Evolutionary conservation across 2,888 invertebrate genomes (phyloP).

Genomic region (Dynastes hyllus): DNA sequence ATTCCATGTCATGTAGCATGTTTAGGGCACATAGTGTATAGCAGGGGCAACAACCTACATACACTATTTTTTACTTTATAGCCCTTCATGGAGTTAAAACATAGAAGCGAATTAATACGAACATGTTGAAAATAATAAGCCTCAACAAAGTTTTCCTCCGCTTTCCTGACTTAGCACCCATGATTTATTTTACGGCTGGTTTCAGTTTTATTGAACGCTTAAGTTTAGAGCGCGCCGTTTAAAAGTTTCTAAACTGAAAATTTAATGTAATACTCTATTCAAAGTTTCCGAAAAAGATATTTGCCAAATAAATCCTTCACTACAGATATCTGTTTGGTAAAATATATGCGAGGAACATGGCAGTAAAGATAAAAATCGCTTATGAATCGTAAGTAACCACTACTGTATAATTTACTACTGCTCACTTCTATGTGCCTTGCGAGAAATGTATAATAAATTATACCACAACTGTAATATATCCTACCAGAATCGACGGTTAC

Average conservation of each 20-base stretch:
- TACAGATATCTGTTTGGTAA: conserved; percentile 19
- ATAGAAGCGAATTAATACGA: conserved; percentile 13
- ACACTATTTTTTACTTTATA: neutral
- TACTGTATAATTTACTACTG: too few species aligned
- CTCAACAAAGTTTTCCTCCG: conserved; percentile 19
- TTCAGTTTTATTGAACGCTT: conserved; percentile 39
- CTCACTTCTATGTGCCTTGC: too few species aligned
- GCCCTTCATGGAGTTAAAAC: neutral
- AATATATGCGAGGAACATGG: conserved; percentile 17
- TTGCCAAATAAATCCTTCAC: conserved; percentile 26
- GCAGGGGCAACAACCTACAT: neutral
- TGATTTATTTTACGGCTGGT: conserved; percentile 42
- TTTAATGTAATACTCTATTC: conserved; percentile 43
- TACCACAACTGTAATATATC: too few species aligned
- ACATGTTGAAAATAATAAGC: conserved; percentile 43
- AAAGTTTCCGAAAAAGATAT: conserved; percentile 36
- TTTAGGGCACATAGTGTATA: neutral
- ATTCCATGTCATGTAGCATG: too few species aligned
- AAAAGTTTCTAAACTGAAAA: conserved; percentile 43
- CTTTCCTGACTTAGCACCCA: conserved; percentile 3
- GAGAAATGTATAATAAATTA: too few species aligned
- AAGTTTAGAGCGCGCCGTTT: conserved; percentile 38
- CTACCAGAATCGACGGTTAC: too few species aligned
- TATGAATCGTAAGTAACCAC: too few species aligned
- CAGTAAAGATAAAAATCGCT: too few species aligned